Percentiles rank a stretch among this genome's conserved stretches.
Conservation (phyloP, 2,113 vertebrate genomes). For the Montifringilla adamsi region DNA sequence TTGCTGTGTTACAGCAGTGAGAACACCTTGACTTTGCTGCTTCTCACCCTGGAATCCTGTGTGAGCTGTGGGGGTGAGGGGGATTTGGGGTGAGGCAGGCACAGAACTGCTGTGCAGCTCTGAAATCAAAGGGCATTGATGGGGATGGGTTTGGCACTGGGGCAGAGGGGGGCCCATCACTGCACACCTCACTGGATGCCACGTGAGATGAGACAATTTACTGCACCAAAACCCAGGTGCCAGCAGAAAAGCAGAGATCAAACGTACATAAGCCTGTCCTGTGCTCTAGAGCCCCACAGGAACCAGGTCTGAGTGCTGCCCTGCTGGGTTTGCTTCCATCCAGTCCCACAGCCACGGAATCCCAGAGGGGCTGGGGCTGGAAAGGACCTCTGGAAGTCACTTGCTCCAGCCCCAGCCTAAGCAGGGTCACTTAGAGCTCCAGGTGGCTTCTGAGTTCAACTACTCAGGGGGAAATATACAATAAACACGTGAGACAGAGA, state of each 20-base stretch:
- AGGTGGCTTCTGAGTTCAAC: background rate
- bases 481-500: accelerated
- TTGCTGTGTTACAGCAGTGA: background rate
- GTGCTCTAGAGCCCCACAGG: background rate
- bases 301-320: background rate
- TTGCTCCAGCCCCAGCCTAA: background rate
- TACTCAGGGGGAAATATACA: accelerated
- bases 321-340: background rate
- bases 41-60: background rate
- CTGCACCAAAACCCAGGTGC: background rate
- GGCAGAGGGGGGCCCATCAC: background rate
- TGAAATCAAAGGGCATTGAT: accelerated
- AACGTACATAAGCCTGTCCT: background rate
- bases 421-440: background rate
- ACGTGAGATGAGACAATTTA: accelerated
- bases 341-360: background rate
- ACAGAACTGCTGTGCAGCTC: accelerated
- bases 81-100: background rate
- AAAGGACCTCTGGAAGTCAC: background rate
- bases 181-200: background rate
- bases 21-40: background rate
- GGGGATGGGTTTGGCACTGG: background rate
- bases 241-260: background rate
- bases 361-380: background rate
- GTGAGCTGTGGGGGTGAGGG: background rate